Conservation (phyloP, 1,140 invertebrate genomes). For the Diabrotica undecimpunctata region DNA sequence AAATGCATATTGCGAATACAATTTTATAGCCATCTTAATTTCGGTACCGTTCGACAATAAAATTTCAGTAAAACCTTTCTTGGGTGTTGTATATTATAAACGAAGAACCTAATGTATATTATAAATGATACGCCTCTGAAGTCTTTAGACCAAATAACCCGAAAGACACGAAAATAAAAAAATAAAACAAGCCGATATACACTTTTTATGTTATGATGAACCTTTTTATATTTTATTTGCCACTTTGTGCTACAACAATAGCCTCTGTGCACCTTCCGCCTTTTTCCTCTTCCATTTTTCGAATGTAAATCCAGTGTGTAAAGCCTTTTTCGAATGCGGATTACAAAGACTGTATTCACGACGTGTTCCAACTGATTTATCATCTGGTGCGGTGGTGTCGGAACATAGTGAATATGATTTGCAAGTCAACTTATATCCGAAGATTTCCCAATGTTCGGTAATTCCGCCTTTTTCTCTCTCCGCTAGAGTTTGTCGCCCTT, state of each 20-base stretch:
- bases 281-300: constrained; percentile 4
- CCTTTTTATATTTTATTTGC: constrained; percentile 1
- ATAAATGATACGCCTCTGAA: too few species aligned
- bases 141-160: too few species aligned
- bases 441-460: neutral
- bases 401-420: constrained; percentile 10
- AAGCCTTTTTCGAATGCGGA: constrained; percentile 10
- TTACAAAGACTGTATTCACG: constrained; percentile 14
- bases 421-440: constrained; percentile 6
- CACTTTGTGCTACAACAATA: neutral
- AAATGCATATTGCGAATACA: too few species aligned
- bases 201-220: too few species aligned
- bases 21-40: too few species aligned
- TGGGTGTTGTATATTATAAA: too few species aligned
- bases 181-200: too few species aligned
- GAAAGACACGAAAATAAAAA: too few species aligned
- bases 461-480: neutral
- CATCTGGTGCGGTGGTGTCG: constrained; percentile 1
- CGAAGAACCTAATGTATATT: too few species aligned
- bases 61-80: too few species aligned
- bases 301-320: constrained; percentile 10
- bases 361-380: constrained; percentile 13
- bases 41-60: too few species aligned
- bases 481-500: neutral
- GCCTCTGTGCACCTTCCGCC: neutral